These are phyloP conservation scores for Drosophila borealis DNA, from an alignment of 2,888 invertebrate species.

Conservation along the genomic window DNA sequence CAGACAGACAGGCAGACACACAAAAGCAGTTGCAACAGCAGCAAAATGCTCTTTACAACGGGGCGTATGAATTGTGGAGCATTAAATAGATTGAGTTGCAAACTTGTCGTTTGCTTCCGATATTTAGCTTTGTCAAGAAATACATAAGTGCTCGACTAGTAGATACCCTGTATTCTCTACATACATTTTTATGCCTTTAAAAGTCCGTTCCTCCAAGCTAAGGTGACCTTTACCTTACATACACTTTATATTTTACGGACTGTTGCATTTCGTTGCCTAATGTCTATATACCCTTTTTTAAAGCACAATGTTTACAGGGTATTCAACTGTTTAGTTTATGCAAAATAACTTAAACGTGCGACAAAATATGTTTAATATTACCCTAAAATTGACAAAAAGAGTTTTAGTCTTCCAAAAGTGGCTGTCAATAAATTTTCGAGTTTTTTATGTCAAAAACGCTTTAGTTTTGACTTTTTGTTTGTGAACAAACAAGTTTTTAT, in stretches of 20 bases:
- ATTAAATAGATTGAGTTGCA: slow-evolving; percentile 19
- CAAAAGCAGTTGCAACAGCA: slow-evolving; percentile 19
- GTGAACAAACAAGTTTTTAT: slow-evolving; percentile 32
- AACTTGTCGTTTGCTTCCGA: slow-evolving; percentile 21
- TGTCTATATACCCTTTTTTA: not conserved
- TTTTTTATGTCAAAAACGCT: slow-evolving; percentile 13
- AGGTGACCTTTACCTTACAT: no score
- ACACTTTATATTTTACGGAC: no score
- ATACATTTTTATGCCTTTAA: not conserved
- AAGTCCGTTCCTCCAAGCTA: no score
- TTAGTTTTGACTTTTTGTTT: slow-evolving; percentile 4
- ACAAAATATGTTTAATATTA: slow-evolving; percentile 16
- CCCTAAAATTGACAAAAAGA: slow-evolving; percentile 4
- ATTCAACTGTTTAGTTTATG: slow-evolving; percentile 20
- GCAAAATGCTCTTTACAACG: slow-evolving; percentile 19
- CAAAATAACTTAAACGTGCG: slow-evolving; percentile 2
- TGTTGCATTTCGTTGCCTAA: not conserved
- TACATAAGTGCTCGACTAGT: not conserved
- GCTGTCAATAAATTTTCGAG: slow-evolving; percentile 24
- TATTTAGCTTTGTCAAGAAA: not conserved
- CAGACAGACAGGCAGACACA: slow-evolving; percentile 3
- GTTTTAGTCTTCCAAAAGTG: not conserved
- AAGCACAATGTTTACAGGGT: not conserved
- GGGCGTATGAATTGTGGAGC: slow-evolving; percentile 34
- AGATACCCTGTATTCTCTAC: not conserved